phyloP scores from a whole-genome alignment of 2,113 vertebrate genomes.

The Poeciliopsis occidentalis region DNA sequence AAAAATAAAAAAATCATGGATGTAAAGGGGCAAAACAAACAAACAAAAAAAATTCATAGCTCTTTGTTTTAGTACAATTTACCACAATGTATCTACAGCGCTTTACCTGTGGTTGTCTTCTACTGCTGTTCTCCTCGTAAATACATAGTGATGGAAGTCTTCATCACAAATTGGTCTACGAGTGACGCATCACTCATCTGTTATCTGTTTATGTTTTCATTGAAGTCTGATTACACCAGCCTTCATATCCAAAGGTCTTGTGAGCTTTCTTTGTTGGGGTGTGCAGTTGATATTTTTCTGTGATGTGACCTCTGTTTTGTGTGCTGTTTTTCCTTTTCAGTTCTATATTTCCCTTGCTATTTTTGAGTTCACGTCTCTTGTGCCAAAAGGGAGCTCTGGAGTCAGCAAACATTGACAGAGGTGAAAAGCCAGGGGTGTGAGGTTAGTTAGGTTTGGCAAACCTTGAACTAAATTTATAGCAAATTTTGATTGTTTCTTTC shows the following conservation, averaged over 20 bases:
- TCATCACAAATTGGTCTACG: conserved; percentile 20
- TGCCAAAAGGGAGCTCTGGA: background rate
- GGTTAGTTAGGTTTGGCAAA: background rate
- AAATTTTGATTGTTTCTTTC: background rate
- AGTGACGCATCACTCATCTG: conserved; percentile 41
- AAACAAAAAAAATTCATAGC: no score
- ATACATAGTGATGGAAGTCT: background rate
- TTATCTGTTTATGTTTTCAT: conserved; percentile 8
- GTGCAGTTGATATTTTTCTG: background rate
- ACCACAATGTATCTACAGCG: no score
- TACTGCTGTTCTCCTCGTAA: background rate
- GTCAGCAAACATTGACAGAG: conserved; percentile 8
- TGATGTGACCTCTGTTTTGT: background rate
- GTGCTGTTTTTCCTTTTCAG: background rate
- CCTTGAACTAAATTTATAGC: background rate
- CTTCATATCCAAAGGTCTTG: no score
- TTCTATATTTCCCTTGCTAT: background rate
- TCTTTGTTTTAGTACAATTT: no score
- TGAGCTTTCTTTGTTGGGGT: no score
- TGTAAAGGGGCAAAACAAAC: no score
- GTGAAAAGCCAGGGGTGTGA: background rate
- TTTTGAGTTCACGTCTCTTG: background rate
- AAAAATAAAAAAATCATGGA: no score
- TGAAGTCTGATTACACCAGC: background rate
- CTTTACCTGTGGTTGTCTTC: background rate